phyloP scores from a whole-genome alignment of 1,140 invertebrate species.

The Bombus polaris region DNA sequence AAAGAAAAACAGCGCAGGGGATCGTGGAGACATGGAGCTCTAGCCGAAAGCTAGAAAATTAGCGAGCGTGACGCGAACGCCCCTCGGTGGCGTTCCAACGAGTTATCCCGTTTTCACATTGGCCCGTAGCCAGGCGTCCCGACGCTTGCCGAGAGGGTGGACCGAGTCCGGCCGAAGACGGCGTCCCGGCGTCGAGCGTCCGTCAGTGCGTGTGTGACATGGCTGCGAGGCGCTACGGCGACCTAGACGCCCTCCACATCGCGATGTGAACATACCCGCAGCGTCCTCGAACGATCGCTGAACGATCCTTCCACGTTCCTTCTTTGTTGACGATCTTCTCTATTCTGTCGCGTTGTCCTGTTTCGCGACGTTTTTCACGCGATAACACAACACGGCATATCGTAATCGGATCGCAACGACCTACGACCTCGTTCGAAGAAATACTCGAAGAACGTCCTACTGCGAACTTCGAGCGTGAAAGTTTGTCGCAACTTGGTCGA shows the following conservation, averaged over 20 bases:
- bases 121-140: slow-evolving; percentile 78
- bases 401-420: neutral
- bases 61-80: slow-evolving; percentile 25
- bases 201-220: slow-evolving; percentile 82
- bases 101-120: slow-evolving; percentile 64
- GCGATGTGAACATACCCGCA: slow-evolving; percentile 68
- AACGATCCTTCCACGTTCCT: slow-evolving; percentile 3
- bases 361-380: no score
- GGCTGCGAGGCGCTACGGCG: slow-evolving; percentile 79
- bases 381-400: no score
- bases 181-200: slow-evolving; percentile 81
- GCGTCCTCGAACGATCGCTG: slow-evolving; percentile 50
- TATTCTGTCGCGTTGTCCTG: no score
- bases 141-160: slow-evolving; percentile 79
- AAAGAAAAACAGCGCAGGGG: neutral
- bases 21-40: neutral
- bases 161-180: slow-evolving; percentile 78
- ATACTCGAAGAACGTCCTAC: neutral
- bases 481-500: neutral
- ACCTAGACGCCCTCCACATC: slow-evolving; percentile 73
- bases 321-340: neutral
- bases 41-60: neutral
- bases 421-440: neutral
- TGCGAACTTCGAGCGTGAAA: neutral
- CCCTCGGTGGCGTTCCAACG: slow-evolving; percentile 57